phyloP scores from a whole-genome alignment of 2,797 vertebrate genomes.

The Toxotes lorentzi region DNA sequence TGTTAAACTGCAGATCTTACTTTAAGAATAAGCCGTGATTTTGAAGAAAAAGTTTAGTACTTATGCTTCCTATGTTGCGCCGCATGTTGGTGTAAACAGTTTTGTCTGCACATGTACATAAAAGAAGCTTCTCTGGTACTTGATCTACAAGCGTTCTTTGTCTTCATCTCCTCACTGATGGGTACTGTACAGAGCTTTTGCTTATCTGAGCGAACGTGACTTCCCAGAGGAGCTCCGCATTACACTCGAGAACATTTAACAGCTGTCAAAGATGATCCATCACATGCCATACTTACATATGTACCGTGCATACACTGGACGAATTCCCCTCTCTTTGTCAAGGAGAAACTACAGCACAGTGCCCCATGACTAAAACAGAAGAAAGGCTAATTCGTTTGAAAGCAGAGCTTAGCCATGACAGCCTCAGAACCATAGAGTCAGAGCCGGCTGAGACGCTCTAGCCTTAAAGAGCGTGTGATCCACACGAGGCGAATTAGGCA shows the following conservation, averaged over 20 bases:
- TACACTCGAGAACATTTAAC: slow-evolving; percentile 82
- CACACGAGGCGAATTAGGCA: slow-evolving; percentile 63
- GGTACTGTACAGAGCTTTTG: slow-evolving; percentile 61
- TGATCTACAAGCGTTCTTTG: slow-evolving; percentile 63
- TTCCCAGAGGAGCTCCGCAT: slow-evolving; percentile 71
- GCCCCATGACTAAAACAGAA: slow-evolving; percentile 60
- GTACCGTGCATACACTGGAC: slow-evolving; percentile 58
- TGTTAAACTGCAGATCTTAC: slow-evolving; percentile 2
- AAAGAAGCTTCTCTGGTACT: slow-evolving; percentile 45
- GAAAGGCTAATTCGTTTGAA: slow-evolving; percentile 68
- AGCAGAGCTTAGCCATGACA: slow-evolving; percentile 65
- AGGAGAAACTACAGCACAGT: slow-evolving; percentile 60
- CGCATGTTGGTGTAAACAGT: slow-evolving; percentile 24
- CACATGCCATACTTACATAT: slow-evolving; percentile 68
- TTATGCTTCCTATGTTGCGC: neutral
- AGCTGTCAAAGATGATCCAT: slow-evolving; percentile 80
- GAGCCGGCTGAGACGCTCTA: slow-evolving; percentile 58
- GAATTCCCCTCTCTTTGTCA: slow-evolving; percentile 57
- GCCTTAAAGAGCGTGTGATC: slow-evolving; percentile 67
- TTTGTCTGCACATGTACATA: slow-evolving; percentile 23
- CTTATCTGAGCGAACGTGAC: slow-evolving; percentile 75
- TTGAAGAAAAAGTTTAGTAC: slow-evolving; percentile 6
- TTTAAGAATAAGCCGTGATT: neutral
- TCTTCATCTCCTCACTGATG: slow-evolving; percentile 63
- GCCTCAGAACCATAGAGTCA: slow-evolving; percentile 57